Evolutionary conservation across 2,113 vertebrate genomes (phyloP), one percentile per base, ranked within the genome.

Genomic region (Ctenomys sociabilis): DNA sequence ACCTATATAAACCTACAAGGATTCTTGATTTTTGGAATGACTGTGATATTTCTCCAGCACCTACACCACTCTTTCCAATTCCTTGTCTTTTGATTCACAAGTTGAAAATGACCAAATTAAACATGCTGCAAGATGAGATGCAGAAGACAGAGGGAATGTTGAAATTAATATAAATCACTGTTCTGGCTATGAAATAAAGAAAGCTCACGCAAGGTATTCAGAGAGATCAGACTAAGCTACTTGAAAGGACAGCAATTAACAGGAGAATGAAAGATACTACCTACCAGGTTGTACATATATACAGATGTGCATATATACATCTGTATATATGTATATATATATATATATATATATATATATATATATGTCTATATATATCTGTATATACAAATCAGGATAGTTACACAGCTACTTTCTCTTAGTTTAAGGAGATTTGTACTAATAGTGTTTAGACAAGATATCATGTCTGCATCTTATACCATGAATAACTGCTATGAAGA

Each of bases 161-260:
- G 95, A 64, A 45, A 83, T 93, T 70, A 88, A 82, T 90, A 13
- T n/a, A 94, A 93, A 91, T 73, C 30, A 72, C 21, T n/a, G 26
- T 82, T 70, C 26, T 66, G 82, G 78, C 77, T 91, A 22, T 57
- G 75, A 87, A 86, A 57, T 9, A 40, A 40, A 40, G n/a, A 24
- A 26, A 68, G 32, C 19, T 52, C 28, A 64, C 32, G 49, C 63
- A 81, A 40, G 84, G 70, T 93, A 91, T 85, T 90, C 77, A 94
- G 63, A 96, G 66, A 97, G 75, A 84, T 68, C 89, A 97, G 63
- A 93, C 59, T 77, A 77, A 95, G 64, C 66, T 45, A 91, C 86
- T 93, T 77, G 43, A 77, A 95, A 82, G 49, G 95, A 83, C 40
- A 87, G 82, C 75, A 78, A 87, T n/a, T n/a, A 92, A 32, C 63